Evolutionary conservation across 2,888 invertebrate genomes (phyloP).

Genomic region (Andrena bicolor): DNA sequence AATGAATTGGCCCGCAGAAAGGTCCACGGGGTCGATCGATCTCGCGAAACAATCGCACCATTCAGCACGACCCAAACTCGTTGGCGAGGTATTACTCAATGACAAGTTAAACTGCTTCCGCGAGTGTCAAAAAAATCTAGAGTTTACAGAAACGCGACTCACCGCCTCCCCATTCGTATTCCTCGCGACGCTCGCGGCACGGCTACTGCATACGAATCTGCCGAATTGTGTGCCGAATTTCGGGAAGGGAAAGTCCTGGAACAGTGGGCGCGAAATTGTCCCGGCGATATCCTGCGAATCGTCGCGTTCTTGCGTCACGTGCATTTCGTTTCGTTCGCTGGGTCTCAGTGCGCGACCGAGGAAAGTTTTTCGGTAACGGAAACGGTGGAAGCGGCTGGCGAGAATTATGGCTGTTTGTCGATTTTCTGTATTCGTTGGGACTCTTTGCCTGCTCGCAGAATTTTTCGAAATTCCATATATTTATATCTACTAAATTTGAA

Average conservation of each 20-base stretch:
- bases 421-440: not conserved
- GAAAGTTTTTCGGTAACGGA: not conserved
- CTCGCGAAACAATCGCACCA: too few species aligned
- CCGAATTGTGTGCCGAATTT: constrained; percentile 49
- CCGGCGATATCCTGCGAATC: constrained; percentile 20
- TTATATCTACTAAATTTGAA: not conserved
- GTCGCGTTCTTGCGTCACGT: constrained; percentile 1
- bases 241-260: constrained; percentile 63
- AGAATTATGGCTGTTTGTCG: not conserved
- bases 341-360: not conserved
- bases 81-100: too few species aligned
- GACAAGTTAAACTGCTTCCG: not conserved
- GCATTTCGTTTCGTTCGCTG: not conserved
- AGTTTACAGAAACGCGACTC: constrained; percentile 39
- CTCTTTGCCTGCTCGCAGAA: not conserved
- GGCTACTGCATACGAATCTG: constrained; percentile 63
- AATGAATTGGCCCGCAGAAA: too few species aligned
- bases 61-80: too few species aligned
- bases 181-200: constrained; percentile 32
- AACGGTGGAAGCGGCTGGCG: not conserved
- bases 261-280: constrained; percentile 31
- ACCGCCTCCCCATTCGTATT: constrained; percentile 61
- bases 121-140: constrained; percentile 15
- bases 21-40: too few species aligned
- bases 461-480: not conserved